phyloP scores from a whole-genome alignment of 2,113 vertebrate genomes.

The Lepisosteus osseus region DNA sequence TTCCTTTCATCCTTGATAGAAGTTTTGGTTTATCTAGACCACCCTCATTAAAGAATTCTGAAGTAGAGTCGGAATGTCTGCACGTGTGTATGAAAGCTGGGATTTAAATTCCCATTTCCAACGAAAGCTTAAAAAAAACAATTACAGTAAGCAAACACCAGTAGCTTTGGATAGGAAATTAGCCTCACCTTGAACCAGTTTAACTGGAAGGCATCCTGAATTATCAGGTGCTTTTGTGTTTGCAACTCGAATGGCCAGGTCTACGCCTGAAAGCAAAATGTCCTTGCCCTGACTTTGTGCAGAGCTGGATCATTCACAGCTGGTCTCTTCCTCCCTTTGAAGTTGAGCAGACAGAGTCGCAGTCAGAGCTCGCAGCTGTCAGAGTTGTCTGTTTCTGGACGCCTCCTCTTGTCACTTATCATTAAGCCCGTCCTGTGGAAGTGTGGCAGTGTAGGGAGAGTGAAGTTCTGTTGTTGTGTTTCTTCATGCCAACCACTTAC shows the following conservation, averaged over 20 bases:
- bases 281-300: no score
- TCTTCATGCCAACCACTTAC: not conserved
- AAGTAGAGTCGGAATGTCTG: no score
- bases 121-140: not conserved
- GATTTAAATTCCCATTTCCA: not conserved
- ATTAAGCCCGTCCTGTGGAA: not conserved
- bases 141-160: not conserved
- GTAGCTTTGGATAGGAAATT: not conserved
- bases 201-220: not conserved
- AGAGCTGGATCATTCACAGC: not conserved
- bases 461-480: not conserved
- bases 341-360: not conserved
- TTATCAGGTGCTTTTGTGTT: no score
- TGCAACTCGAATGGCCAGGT: no score
- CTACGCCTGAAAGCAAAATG: no score
- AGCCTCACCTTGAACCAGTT: not conserved
- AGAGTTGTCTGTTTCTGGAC: not conserved
- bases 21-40: no score
- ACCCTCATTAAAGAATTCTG: no score
- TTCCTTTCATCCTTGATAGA: no score
- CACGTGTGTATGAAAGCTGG: no score
- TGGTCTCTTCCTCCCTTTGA: conserved; percentile 1
- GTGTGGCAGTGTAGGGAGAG: not conserved
- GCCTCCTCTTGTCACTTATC: not conserved
- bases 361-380: not conserved